Conservation (phyloP, 2,888 invertebrate genomes). For the Lepidocyrtinus sp. region DNA sequence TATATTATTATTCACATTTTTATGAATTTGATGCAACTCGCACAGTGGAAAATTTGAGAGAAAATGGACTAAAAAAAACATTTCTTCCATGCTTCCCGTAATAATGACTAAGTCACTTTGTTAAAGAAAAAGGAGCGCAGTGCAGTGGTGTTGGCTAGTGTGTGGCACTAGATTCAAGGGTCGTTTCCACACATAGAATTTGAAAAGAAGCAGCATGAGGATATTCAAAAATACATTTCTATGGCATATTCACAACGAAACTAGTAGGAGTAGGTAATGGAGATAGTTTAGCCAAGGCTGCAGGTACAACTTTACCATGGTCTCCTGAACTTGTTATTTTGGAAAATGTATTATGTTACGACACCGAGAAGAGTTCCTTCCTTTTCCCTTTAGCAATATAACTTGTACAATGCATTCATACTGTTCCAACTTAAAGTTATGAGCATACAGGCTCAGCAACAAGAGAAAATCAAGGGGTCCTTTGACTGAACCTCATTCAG, state of each 20-base stretch:
- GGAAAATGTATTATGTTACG: slow-evolving; percentile 21
- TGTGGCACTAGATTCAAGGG: not conserved
- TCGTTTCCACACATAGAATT: not conserved
- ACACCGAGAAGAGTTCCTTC: slow-evolving; percentile 31
- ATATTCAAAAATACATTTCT: slow-evolving; percentile 20
- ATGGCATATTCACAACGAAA: slow-evolving; percentile 6
- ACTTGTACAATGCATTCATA: slow-evolving; percentile 47
- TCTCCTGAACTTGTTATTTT: too few species aligned
- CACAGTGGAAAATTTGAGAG: slow-evolving; percentile 29
- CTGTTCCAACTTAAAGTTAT: too few species aligned
- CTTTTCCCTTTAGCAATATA: slow-evolving; percentile 16
- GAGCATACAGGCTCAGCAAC: too few species aligned
- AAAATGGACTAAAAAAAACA: slow-evolving; percentile 21
- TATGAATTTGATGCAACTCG: slow-evolving; percentile 29
- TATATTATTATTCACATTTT: slow-evolving; percentile 1
- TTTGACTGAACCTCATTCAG: too few species aligned
- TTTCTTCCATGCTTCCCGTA: slow-evolving; percentile 26
- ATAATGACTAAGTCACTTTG: slow-evolving; percentile 41
- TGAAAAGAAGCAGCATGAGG: slow-evolving; percentile 8
- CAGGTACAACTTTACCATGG: too few species aligned
- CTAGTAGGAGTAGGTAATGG: slow-evolving; percentile 33
- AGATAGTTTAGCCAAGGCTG: too few species aligned
- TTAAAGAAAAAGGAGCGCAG: slow-evolving; percentile 20
- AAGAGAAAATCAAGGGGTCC: too few species aligned
- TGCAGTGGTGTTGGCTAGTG: slow-evolving; percentile 24